Evolutionary conservation across 2,888 invertebrate genomes (phyloP).

Genomic region (Drosophila buzzatii): DNA sequence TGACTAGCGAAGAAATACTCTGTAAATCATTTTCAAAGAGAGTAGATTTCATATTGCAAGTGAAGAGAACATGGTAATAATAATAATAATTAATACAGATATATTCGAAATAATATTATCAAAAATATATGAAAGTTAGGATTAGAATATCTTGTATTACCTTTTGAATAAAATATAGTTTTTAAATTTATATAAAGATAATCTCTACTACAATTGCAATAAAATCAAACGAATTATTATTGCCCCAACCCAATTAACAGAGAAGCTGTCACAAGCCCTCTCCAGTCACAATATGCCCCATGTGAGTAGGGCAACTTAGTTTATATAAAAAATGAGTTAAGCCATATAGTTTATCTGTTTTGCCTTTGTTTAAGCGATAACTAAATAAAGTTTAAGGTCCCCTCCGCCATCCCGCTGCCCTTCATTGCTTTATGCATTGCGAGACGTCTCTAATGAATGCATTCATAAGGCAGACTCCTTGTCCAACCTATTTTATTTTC

Average conservation of each 20-base stretch:
- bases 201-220: background rate
- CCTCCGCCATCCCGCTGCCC: background rate
- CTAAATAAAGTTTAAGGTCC: constrained; percentile 69
- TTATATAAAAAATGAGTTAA: constrained; percentile 14
- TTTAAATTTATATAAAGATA: background rate
- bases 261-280: background rate
- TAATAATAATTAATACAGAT: no score
- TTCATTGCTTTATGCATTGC: constrained; percentile 24
- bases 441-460: constrained; percentile 59
- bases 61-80: no score
- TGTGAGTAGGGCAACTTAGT: constrained; percentile 14
- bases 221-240: background rate
- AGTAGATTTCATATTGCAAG: no score
- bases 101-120: no score
- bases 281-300: background rate
- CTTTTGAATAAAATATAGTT: background rate
- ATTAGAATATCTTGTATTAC: no score
- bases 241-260: background rate
- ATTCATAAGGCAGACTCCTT: constrained; percentile 60
- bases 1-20: constrained; percentile 26
- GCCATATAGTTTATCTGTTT: constrained; percentile 39
- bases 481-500: constrained; percentile 24
- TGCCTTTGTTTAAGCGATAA: constrained; percentile 67
- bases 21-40: background rate
- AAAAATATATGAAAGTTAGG: no score